Base-by-base conservation (phyloP, 2,888 invertebrate species). In the Empis stercorea region DNA sequence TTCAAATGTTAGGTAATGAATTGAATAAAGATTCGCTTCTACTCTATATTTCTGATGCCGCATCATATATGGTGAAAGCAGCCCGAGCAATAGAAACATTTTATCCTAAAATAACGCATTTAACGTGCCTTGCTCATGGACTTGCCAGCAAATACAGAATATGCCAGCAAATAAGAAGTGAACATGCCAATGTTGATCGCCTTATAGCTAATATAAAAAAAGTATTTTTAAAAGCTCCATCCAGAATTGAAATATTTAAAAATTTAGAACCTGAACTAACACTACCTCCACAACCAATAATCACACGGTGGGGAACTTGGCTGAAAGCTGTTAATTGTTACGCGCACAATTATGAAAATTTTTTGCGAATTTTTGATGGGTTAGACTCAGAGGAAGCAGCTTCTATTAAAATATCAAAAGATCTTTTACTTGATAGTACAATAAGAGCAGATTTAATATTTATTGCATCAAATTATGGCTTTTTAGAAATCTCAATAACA, bases 231-330 rank as follows among this genome's bases (percentile, higher is more conserved):
- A 45, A 45, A n/a, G 38, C 45, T 32, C 34, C 23, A 14, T 40
- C 40, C 14, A 41, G 45, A 41, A 20, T 41, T 32, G 17, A 41
- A 17, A 17, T 38, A 15, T 38, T 38, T 16, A 38, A 38, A 17
- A 16, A 17, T 13, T 38, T 38, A 15, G 38, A 38, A 4, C 38
- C 38, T 4, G 16, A 38, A 16, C 38, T 40, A 11, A 50, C 53
- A 36, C 47, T 62, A 44, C 61, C 62, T 5, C 61, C 60, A 34
- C 52, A 59, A 47, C 57, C 61, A 40, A 55, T 60, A 30, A 27
- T 61, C 23, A 61, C 61, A 14, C 47, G 59, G 14, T 63, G 61
- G 61, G 58, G 59, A 30, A 61, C 59, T 11, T 61, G 61, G 60
- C 44, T 64, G 10, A 45, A 56, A 10, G 57, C 60, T 1, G 56